Evolutionary conservation across 2,797 vertebrate species (phyloP).

Genomic region (Phalloptychus januarius): DNA sequence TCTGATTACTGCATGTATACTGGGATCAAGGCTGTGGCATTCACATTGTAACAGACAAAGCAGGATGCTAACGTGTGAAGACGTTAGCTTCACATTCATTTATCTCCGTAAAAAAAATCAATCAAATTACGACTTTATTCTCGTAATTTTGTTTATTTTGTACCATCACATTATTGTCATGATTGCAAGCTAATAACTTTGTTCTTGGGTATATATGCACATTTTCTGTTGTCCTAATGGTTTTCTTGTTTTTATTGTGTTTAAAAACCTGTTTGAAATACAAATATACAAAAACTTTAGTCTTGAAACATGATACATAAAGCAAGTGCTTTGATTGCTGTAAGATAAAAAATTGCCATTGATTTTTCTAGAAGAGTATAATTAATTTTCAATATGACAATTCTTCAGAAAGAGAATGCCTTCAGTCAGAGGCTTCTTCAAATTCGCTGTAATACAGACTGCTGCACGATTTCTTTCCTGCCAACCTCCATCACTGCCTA

Average conservation of each 20-base stretch:
- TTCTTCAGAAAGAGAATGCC: not conserved
- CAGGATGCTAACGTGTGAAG: not conserved
- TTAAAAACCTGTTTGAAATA: too few species aligned
- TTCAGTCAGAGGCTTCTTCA: too few species aligned
- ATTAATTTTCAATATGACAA: not conserved
- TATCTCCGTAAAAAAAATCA: not conserved
- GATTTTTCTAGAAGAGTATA: not conserved
- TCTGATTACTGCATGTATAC: not conserved
- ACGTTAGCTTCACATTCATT: not conserved
- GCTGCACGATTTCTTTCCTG: too few species aligned
- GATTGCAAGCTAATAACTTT: too few species aligned
- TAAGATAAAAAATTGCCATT: not conserved
- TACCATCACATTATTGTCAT: too few species aligned
- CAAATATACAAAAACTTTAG: too few species aligned
- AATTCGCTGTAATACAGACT: too few species aligned
- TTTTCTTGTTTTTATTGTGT: too few species aligned
- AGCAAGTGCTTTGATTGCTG: not conserved
- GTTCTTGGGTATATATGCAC: too few species aligned
- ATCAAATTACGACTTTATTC: not conserved
- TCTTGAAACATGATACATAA: not conserved
- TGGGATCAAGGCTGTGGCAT: not conserved
- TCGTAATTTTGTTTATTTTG: too few species aligned
- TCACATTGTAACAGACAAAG: not conserved
- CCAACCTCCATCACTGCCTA: too few species aligned
- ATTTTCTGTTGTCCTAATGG: too few species aligned